Conservation (phyloP, 1,140 invertebrate species). For the Lordiphosa clarofinis region DNA sequence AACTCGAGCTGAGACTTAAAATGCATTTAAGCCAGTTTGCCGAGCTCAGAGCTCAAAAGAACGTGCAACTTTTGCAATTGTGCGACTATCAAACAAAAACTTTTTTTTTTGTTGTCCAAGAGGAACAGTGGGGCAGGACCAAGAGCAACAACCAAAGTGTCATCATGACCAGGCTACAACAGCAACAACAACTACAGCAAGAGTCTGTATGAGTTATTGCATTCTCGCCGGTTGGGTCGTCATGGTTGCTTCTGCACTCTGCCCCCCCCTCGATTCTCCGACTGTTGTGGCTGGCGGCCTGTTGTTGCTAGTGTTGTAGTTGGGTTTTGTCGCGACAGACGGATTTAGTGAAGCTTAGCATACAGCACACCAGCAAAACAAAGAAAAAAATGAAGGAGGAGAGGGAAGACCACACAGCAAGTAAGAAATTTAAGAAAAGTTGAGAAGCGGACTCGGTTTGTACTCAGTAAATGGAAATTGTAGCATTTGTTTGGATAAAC, state of each 20-base stretch:
- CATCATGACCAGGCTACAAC: slow-evolving; percentile 51
- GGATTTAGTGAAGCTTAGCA: slow-evolving; percentile 64
- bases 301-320: slow-evolving; percentile 30
- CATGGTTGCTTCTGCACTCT: slow-evolving; percentile 26
- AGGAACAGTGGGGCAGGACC: slow-evolving; percentile 2
- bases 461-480: slow-evolving; percentile 3
- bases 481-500: too few species aligned
- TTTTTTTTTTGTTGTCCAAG: slow-evolving; percentile 3
- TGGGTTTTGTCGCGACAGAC: slow-evolving; percentile 57
- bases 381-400: not conserved
- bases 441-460: not conserved
- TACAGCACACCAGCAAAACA: slow-evolving; percentile 39
- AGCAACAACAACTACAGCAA: slow-evolving; percentile 32
- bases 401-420: slow-evolving; percentile 2
- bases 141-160: slow-evolving; percentile 56
- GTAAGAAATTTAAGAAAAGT: not conserved
- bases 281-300: slow-evolving; percentile 30
- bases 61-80: slow-evolving; percentile 56
- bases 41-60: slow-evolving; percentile 38
- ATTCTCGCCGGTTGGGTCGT: slow-evolving; percentile 48
- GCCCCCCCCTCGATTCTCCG: slow-evolving; percentile 2
- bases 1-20: slow-evolving; percentile 37
- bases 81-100: slow-evolving; percentile 58
- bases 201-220: slow-evolving; percentile 65
- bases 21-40: slow-evolving; percentile 58